Evolutionary conservation across 1,140 invertebrate genomes (phyloP), one percentile per base, ranked within the genome.

Genomic region (Notospermus geniculatus): DNA sequence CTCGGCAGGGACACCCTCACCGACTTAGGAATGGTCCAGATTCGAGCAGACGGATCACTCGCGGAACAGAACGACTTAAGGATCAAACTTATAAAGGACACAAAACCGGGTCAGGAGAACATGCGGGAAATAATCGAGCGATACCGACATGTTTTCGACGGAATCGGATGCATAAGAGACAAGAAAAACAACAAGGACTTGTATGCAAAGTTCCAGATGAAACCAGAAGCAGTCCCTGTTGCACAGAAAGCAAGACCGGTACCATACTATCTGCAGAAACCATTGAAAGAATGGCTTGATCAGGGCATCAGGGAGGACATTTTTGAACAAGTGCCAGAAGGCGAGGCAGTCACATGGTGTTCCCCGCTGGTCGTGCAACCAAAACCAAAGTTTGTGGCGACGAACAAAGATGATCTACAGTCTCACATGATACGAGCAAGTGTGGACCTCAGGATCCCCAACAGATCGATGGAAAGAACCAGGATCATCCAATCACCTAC

Each of bases 341-440:
- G n/a, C n/a, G 46, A 50, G 25, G 5, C 46, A 50, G 25, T 50
- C 4, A 5, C 5, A n/a, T 50, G 46, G 46, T 50, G 46, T 50
- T 50, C 46, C n/a, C 46, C 46, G n/a, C 46, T 50, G 4, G 46
- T 50, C 4, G 46, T 50, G 4, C 46, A 50, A n/a, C 46, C 46
- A 22, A 50, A 50, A n/a, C 46, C 46, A 19, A 50, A 50, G 46
- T 50, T 22, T 27, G n/a, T n/a, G 4, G 9, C 5, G 25, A 27
- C n/a, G 4, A 9, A 27, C 25, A 36, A 36, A 36, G 57, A 57
- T 27, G 39, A 59, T 15, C 17, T 62, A 23, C 30, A 57, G 53
- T 54, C 64, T 30, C 60, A 63, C n/a, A 63, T 66, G 57, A 63
- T 63, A 17, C 55, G 60, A 58, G 64, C 57, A 2, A 53, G 64